phyloP scores from a whole-genome alignment of 2,797 vertebrate genomes.

The Vultur gryphus region DNA sequence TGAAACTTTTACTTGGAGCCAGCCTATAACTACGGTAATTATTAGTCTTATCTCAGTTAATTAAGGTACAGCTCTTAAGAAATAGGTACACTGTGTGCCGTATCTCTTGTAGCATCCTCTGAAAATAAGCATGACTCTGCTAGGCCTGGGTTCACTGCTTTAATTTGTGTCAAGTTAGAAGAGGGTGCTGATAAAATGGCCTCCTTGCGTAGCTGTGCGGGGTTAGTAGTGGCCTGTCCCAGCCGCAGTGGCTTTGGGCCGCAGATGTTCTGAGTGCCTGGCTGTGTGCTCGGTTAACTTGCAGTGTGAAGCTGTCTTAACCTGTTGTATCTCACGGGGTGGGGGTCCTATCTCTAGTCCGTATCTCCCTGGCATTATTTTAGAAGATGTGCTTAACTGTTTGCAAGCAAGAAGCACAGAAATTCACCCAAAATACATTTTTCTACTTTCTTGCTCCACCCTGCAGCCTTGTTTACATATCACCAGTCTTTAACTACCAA shows the following conservation, averaged over 20 bases:
- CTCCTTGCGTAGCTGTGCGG: not conserved
- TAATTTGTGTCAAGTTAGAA: too few relatives aligned
- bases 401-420: not conserved
- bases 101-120: not conserved
- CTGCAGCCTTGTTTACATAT: not conserved
- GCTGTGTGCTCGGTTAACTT: not conserved
- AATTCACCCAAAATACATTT: not conserved
- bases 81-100: fast-evolving
- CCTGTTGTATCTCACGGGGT: not conserved
- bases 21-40: conserved; percentile 88
- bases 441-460: not conserved
- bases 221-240: not conserved
- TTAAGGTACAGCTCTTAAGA: not conserved
- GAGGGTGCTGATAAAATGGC: not conserved
- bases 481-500: not conserved
- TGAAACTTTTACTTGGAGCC: conserved; percentile 89
- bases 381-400: not conserved
- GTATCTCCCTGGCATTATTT: not conserved
- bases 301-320: not conserved
- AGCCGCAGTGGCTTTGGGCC: not conserved
- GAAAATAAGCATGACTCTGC: not conserved
- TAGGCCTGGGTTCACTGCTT: not conserved
- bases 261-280: not conserved
- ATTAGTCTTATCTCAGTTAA: not conserved
- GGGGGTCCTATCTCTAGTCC: not conserved